phyloP scores from a whole-genome alignment of 1,140 invertebrate genomes.

The Mylabris phalerata region DNA sequence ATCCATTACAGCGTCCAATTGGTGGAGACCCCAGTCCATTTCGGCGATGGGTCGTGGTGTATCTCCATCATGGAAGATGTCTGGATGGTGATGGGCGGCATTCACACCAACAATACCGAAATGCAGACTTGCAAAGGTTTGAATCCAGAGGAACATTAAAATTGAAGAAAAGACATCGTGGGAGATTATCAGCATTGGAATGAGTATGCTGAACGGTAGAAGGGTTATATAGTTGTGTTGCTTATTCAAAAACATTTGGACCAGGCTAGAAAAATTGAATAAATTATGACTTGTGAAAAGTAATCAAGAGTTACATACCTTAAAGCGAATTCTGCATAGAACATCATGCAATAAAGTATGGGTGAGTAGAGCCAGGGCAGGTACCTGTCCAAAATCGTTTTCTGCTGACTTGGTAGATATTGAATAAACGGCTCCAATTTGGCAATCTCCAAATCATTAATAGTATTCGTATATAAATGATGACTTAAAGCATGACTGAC shows the following conservation, averaged over 20 bases:
- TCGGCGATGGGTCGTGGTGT: constrained; percentile 45
- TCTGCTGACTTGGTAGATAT: constrained; percentile 52
- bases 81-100: constrained; percentile 76
- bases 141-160: constrained; percentile 53
- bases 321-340: constrained; percentile 41
- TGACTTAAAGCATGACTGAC: constrained; percentile 72
- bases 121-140: constrained; percentile 51
- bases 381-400: constrained; percentile 43
- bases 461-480: constrained; percentile 73
- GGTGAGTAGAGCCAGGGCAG: constrained; percentile 47
- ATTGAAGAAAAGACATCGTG: constrained; percentile 36
- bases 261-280: constrained; percentile 15
- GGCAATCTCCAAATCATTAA: constrained; percentile 68
- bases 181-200: constrained; percentile 45
- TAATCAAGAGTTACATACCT: constrained; percentile 41
- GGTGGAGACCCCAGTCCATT: constrained; percentile 68
- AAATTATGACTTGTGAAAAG: background rate
- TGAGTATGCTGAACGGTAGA: constrained; percentile 48
- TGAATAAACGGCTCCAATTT: constrained; percentile 61
- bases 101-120: constrained; percentile 63
- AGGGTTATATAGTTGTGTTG: constrained; percentile 32
- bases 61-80: constrained; percentile 79
- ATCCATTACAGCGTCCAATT: constrained; percentile 68
- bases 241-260: constrained; percentile 11
- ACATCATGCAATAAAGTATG: constrained; percentile 44